Evolutionary conservation across 2,888 invertebrate species (phyloP), one percentile per base, ranked within the genome.

Genomic region (Caenorhabditis angaria): DNA sequence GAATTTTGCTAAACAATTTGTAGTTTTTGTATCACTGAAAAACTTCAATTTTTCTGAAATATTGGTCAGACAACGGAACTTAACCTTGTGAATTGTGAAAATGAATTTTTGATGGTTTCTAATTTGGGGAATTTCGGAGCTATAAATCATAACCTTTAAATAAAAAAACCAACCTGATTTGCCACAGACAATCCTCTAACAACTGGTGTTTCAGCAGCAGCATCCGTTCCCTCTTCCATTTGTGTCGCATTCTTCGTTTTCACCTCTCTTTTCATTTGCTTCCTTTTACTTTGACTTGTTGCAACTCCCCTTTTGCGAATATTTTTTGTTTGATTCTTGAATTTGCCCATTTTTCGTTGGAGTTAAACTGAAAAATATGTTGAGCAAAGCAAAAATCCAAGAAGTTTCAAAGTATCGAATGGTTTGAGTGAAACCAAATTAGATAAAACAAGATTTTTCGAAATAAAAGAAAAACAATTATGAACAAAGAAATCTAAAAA

Each of bases 291-390:
- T 14, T 47, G 28, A 1, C 57, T 48, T 0, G 51, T 41, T 5
- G 72, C 67, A 41, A 72, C 72, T 54, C 64, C 67, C 55, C 67
- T 67, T n/a, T 47, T 27, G 25, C 59, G 29, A n/a, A 64, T 28
- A 53, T 72, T 72, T 25, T 61, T 72, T 55, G 63, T 72, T 22
- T 67, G 72, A 54, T 72, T 72, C 18, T 64, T 64, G 64, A 72
- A 72, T 54, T 72, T 72, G 27, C 72, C 72, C 72, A 72, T 72
- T 47, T 57, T 71, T 10, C 14, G 18, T 51, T 27, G 51, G 53
- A 65, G 25, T 24, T 12, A 62, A 29, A 56, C 27, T 29, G 29
- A 54, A 63, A 57, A 27, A 24, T 57, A 29, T 25, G 22, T 54
- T 35, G 48, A 61, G 54, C 53, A 20, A 20, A 22, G 54, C 35